Evolutionary conservation across 2,888 invertebrate species (phyloP).

Genomic region (Deilephila porcellus): DNA sequence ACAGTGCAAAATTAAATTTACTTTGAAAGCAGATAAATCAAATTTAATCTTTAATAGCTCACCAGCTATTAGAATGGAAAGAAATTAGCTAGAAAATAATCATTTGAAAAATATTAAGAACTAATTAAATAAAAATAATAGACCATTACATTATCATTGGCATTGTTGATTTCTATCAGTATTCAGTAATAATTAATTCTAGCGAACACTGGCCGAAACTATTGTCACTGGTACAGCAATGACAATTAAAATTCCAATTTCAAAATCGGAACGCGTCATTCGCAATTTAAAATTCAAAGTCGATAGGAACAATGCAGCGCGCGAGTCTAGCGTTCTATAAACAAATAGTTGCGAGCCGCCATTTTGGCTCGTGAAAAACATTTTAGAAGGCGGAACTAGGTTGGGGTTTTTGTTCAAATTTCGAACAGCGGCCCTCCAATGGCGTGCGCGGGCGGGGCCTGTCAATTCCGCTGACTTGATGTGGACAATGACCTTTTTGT

Average conservation of each 20-base stretch:
- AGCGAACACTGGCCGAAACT: neutral
- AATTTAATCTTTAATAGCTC: neutral
- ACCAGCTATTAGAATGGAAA: neutral
- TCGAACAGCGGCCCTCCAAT: constrained; percentile 80
- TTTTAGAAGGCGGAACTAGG: constrained; percentile 84
- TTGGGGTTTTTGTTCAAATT: constrained; percentile 83
- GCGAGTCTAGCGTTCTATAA: constrained; percentile 64
- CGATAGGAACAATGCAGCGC: constrained; percentile 51
- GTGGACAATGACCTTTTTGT: constrained; percentile 77
- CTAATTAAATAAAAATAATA: neutral
- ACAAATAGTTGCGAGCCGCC: constrained; percentile 78
- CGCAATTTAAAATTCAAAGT: constrained; percentile 52
- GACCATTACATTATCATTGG: neutral
- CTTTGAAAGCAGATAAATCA: no score
- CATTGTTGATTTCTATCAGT: neutral
- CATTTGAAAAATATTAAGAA: neutral
- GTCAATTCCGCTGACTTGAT: constrained; percentile 79
- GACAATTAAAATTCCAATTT: constrained; percentile 46
- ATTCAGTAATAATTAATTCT: neutral
- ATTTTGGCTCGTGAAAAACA: constrained; percentile 81
- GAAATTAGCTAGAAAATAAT: neutral
- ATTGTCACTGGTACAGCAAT: constrained; percentile 26
- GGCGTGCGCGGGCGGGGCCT: constrained; percentile 81
- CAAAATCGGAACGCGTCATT: constrained; percentile 50
- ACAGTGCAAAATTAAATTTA: neutral